A percentile compares a stretch with the other conserved stretches of the same genome.
Conservation (phyloP, 1,140 invertebrate genomes). For the Scaptomyza graminum region DNA sequence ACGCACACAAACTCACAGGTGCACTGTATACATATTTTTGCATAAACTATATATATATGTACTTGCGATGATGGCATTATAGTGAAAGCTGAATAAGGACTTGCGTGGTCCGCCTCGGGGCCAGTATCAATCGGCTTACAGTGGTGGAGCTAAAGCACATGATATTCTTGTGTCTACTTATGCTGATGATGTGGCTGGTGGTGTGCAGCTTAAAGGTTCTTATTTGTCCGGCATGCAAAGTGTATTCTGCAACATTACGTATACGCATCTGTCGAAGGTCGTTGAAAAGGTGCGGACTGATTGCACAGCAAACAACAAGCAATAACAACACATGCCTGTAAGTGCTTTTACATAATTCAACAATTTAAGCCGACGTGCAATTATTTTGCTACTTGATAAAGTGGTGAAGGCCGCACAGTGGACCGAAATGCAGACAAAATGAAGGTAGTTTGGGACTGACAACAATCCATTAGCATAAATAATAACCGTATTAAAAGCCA, state of each 20-base stretch:
- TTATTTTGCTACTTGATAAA: not conserved
- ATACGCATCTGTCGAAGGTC: slow-evolving; percentile 40
- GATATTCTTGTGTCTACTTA: slow-evolving; percentile 14
- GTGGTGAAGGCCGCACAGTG: too few species aligned
- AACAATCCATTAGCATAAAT: too few species aligned
- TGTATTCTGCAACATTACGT: slow-evolving; percentile 39
- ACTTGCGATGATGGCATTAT: slow-evolving; percentile 39
- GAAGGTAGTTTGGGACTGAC: too few species aligned
- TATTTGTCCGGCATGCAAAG: slow-evolving; percentile 8
- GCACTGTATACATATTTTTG: not conserved
- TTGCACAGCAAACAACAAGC: not conserved
- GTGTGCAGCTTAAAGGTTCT: not conserved
- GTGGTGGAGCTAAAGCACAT: slow-evolving; percentile 32
- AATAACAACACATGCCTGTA: not conserved
- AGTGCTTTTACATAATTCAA: not conserved
- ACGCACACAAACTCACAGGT: slow-evolving; percentile 29
- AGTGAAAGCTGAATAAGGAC: slow-evolving; percentile 44
- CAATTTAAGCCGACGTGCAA: not conserved
- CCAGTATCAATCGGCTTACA: slow-evolving; percentile 58
- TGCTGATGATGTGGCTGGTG: not conserved
- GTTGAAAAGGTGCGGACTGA: slow-evolving; percentile 7
- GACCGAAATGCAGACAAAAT: not conserved
- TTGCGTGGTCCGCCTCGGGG: slow-evolving; percentile 19
- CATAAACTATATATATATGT: slow-evolving; percentile 8
- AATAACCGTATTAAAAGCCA: too few species aligned